A percentile compares a stretch with the other conserved stretches of the same genome.
Evolutionary conservation across 2,797 vertebrate species (phyloP).

Genomic region (Jordanella pulchra): DNA sequence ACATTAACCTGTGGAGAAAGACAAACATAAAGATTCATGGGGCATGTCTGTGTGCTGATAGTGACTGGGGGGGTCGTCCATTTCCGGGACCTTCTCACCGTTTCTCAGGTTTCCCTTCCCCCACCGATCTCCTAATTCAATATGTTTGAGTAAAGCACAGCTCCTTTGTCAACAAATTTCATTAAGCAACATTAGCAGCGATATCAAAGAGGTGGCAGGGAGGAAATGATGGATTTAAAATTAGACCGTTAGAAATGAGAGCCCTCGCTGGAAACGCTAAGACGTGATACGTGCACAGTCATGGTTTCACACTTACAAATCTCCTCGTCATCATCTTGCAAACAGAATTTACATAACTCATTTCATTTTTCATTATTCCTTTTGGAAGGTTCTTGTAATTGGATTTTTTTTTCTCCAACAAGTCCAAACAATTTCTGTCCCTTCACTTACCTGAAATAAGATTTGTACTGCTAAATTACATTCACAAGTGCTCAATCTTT

Average conservation of each 20-base stretch:
- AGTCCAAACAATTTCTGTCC: slow-evolving; percentile 57
- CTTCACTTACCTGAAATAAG: slow-evolving; percentile 61
- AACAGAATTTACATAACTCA: slow-evolving; percentile 72
- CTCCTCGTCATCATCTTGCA: slow-evolving; percentile 47
- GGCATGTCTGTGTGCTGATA: slow-evolving; percentile 53
- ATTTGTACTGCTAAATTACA: slow-evolving; percentile 68
- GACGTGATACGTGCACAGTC: slow-evolving; percentile 50
- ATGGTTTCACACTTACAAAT: slow-evolving; percentile 49
- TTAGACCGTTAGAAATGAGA: slow-evolving; percentile 47
- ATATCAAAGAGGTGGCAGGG: slow-evolving; percentile 51
- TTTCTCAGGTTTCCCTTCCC: slow-evolving; percentile 10
- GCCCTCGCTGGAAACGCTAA: slow-evolving; percentile 29
- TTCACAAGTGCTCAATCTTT: slow-evolving; percentile 54
- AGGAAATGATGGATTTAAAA: slow-evolving; percentile 60
- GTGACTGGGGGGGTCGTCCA: slow-evolving; percentile 62
- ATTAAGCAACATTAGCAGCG: slow-evolving; percentile 66
- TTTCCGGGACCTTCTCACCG: slow-evolving; percentile 44
- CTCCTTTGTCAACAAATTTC: slow-evolving; percentile 71
- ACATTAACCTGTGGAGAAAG: slow-evolving; percentile 70
- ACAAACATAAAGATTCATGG: slow-evolving; percentile 72
- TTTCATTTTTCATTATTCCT: slow-evolving; percentile 69
- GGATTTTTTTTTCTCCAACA: slow-evolving; percentile 53
- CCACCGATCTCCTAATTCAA: slow-evolving; percentile 60
- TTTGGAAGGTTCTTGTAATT: slow-evolving; percentile 63
- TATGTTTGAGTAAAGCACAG: slow-evolving; percentile 43